A percentile compares a stretch with the other conserved stretches of the same genome.
Evolutionary conservation across 2,797 vertebrate species (phyloP).

Genomic region (Diplodus sargus): DNA sequence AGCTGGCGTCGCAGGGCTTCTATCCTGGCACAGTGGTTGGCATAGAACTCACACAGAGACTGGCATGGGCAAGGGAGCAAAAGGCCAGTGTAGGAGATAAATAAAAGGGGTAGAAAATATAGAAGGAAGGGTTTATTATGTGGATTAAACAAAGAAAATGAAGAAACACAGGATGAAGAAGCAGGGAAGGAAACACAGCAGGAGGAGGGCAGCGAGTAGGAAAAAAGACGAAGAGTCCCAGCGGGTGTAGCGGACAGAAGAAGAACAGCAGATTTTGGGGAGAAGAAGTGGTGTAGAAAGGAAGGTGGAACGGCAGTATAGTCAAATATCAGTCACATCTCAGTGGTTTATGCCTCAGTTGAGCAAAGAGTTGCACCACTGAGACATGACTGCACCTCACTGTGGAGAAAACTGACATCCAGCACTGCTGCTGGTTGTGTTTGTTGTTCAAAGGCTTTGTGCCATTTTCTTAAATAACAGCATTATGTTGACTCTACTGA

Average conservation of each 20-base stretch:
- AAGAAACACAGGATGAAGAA: constrained; percentile 32
- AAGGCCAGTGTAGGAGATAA: constrained; percentile 72
- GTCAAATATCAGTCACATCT: constrained; percentile 60
- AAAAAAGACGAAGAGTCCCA: constrained; percentile 18
- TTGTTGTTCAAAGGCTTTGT: background rate
- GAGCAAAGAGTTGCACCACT: constrained; percentile 9
- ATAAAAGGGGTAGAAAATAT: constrained; percentile 68
- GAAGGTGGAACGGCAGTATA: constrained; percentile 50
- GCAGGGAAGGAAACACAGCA: constrained; percentile 34
- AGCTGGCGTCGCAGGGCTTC: constrained; percentile 77
- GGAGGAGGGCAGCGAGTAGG: constrained; percentile 30
- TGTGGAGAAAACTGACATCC: background rate
- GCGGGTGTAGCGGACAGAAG: constrained; percentile 25
- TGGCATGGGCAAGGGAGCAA: constrained; percentile 76
- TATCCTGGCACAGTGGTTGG: constrained; percentile 82
- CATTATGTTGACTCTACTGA: constrained; percentile 1
- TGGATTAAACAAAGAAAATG: constrained; percentile 64
- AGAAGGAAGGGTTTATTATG: constrained; percentile 73
- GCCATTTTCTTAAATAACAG: constrained; percentile 1
- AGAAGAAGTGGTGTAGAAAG: constrained; percentile 49
- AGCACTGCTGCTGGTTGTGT: background rate
- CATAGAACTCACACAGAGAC: constrained; percentile 86
- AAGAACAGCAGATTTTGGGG: constrained; percentile 45
- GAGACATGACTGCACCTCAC: constrained; percentile 10
- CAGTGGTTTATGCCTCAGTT: constrained; percentile 15